phyloP scores from a whole-genome alignment of 2,888 invertebrate genomes.

The Platycheirus rosarum region DNA sequence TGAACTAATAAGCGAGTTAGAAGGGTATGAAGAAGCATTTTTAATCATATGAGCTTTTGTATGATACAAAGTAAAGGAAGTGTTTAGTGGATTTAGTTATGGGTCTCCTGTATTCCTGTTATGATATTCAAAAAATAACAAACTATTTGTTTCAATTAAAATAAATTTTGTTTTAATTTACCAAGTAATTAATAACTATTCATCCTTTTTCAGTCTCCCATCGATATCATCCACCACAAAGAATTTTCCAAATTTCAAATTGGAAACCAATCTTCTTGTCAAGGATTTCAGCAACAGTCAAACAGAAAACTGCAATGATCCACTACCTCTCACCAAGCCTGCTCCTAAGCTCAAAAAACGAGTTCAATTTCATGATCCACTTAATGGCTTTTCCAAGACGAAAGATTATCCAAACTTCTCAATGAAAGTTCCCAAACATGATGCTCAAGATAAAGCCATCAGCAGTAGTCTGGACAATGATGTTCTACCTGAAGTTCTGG shows the following conservation, averaged over 20 bases:
- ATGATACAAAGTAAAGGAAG: too few species aligned
- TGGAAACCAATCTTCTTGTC: constrained; percentile 81
- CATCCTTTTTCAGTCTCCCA: constrained; percentile 77
- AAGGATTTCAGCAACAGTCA: constrained; percentile 80
- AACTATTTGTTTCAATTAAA: too few species aligned
- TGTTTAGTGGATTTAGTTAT: too few species aligned
- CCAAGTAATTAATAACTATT: neutral
- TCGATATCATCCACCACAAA: constrained; percentile 81
- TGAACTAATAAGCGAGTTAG: too few species aligned
- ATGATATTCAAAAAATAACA: too few species aligned
- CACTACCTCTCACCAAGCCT: constrained; percentile 57
- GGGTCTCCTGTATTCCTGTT: too few species aligned
- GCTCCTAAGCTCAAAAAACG: constrained; percentile 80
- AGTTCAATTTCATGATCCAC: constrained; percentile 81
- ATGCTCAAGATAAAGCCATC: constrained; percentile 78
- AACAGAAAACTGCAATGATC: constrained; percentile 76
- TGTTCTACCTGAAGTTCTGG: constrained; percentile 81
- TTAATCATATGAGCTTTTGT: too few species aligned
- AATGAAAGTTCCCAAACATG: constrained; percentile 80
- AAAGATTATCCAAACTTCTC: constrained; percentile 77
- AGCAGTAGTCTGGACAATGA: constrained; percentile 76
- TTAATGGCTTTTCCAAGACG: constrained; percentile 78
- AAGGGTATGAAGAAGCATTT: too few species aligned
- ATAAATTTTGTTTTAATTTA: too few species aligned
- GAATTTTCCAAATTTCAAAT: constrained; percentile 81